Evolutionary conservation across 64 coral and sea anemone species (phyloP), one percentile per base, ranked within the genome.

Genomic region (Dendrophyllia cribrosa): DNA sequence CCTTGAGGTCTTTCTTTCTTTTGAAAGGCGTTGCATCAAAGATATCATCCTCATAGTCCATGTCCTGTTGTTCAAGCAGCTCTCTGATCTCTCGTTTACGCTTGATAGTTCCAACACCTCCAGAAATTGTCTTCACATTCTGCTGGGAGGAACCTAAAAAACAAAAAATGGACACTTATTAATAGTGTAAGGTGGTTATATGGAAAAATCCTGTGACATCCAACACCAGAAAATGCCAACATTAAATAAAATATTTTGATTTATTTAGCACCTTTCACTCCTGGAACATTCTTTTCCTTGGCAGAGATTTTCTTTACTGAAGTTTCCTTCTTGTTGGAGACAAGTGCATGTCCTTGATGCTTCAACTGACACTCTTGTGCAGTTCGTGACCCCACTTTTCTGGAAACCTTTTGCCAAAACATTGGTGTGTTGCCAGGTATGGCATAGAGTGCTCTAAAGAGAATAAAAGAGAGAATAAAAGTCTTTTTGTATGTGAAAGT

Each of bases 21-120:
- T 93, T 96, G 77, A 93, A 98, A 52, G 97, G 97, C 13, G 97
- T 98, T 25, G 93, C 87, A 67, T 98, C 97, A 88, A 96, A 98
- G 58, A 95, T 90, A 49, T 98, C 97, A 80, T 96, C 97, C 23
- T 98, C 93, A 49, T 96, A 98, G 25, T 92, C 91, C 64, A 88
- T 50, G 88, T 98, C 93, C 11, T 98, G 86, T 48, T 96, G 91
- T 76, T 98, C 90, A 3, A 98, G 80, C 56, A 98, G 46, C 15
- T 90, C 81, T 79, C 97, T 79, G 20, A 98, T 79, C 58, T 93
- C 90, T 71, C 93, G 72, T 26, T 98, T 98, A 43, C 97, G 86
- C 56, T 95, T 95, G 21, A 98, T 83, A 10, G 97, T 98, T 0
- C 97, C 91, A 19, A 93, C 92, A 51, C 95, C 87, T 50, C 95